A percentile compares a stretch with the other conserved stretches of the same genome.
phyloP scores from a whole-genome alignment of 2,113 vertebrate genomes.

The Brienomyrus brachyistius region DNA sequence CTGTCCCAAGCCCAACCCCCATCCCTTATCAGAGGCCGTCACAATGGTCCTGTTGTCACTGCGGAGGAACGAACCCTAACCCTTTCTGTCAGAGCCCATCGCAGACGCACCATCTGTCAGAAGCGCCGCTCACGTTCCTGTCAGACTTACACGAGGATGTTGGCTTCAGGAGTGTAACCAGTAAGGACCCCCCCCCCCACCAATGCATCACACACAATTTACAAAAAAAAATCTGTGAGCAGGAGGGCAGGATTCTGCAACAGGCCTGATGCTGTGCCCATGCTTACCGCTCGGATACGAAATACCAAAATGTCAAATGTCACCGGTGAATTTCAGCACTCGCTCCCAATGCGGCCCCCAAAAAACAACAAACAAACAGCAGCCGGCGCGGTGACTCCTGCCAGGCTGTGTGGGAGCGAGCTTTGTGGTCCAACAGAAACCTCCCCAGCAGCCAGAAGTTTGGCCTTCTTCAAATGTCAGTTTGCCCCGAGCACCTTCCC shows the following conservation, averaged over 20 bases:
- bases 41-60: neutral
- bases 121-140: neutral
- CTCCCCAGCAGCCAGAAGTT: neutral
- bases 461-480: conserved; percentile 15
- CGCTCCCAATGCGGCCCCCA: neutral
- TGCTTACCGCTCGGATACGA: neutral
- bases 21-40: neutral
- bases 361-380: neutral
- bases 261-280: neutral
- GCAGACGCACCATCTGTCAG: conserved; percentile 27
- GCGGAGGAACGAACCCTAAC: neutral
- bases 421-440: neutral
- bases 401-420: neutral
- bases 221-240: neutral
- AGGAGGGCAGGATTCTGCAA: neutral
- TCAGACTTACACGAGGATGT: neutral
- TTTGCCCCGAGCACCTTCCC: conserved; percentile 3
- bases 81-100: neutral
- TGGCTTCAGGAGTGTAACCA: neutral
- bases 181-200: neutral
- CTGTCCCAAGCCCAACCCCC: neutral
- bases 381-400: neutral
- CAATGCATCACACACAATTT: neutral
- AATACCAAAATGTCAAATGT: conserved; percentile 6
- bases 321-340: neutral